Evolutionary conservation across 2,113 vertebrate genomes (phyloP).

Genomic region (Cheirogaleus medius): DNA sequence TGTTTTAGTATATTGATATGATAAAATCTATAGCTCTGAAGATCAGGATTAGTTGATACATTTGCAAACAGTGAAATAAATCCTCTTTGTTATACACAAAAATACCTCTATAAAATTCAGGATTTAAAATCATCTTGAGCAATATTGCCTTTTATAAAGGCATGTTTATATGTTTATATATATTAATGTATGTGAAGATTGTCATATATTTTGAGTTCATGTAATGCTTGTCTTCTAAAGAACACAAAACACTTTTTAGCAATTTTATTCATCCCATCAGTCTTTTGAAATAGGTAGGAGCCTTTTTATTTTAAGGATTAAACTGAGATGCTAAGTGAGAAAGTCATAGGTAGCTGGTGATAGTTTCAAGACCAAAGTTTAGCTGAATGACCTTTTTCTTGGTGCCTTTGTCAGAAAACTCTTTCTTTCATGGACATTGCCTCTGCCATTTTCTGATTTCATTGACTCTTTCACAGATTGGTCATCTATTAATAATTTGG

Average conservation of each 20-base stretch:
- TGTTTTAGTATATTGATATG: slow-evolving; percentile 29
- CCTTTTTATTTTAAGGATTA: slow-evolving; percentile 43
- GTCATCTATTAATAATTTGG: background rate
- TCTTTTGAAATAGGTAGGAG: background rate
- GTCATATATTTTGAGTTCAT: background rate
- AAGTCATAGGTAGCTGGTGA: background rate
- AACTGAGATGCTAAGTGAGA: background rate
- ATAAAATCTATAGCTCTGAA: slow-evolving; percentile 23
- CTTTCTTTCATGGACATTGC: background rate
- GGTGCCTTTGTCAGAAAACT: background rate
- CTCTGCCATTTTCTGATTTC: background rate
- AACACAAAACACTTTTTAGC: background rate
- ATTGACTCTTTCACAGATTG: background rate
- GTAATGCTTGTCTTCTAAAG: background rate
- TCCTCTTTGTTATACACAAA: slow-evolving; percentile 8
- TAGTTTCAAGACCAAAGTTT: background rate
- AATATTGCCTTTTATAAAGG: slow-evolving; percentile 25
- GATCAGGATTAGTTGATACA: slow-evolving; percentile 28
- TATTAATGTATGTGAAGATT: background rate
- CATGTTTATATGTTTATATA: background rate
- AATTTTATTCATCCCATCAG: background rate
- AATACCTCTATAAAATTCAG: background rate
- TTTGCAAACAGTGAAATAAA: slow-evolving; percentile 14
- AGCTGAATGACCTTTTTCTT: background rate
- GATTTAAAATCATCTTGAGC: background rate